Conservation (phyloP, 2,797 vertebrate genomes). For the Hirundo rustica region DNA sequence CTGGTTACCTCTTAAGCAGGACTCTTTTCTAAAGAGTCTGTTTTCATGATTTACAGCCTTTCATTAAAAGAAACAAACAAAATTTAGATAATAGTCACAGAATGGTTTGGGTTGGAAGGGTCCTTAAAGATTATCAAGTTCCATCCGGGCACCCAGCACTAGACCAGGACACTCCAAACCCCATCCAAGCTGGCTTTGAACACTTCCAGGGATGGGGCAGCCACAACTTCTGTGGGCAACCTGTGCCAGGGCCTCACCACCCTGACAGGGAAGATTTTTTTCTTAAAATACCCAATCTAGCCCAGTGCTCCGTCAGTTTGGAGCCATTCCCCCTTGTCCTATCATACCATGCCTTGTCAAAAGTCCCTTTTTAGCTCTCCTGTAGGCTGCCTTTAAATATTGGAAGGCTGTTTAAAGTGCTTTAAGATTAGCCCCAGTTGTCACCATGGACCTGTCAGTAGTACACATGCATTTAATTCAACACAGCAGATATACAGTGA, state of each 20-base stretch:
- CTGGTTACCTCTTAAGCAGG: background rate
- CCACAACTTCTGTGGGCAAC: background rate
- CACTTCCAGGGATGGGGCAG: background rate
- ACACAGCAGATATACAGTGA: slow-evolving; percentile 61
- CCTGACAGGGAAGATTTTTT: background rate
- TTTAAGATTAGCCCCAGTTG: slow-evolving; percentile 23
- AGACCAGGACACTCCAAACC: too few species aligned
- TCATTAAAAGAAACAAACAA: background rate
- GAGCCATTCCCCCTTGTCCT: background rate
- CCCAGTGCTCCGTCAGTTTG: background rate
- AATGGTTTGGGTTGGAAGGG: background rate
- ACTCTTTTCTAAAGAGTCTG: background rate
- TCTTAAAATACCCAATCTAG: background rate
- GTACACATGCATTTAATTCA: slow-evolving; percentile 31
- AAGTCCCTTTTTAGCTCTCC: background rate
- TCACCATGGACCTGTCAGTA: slow-evolving; percentile 52
- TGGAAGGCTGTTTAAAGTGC: background rate
- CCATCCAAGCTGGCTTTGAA: rapidly evolving
- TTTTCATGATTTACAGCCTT: background rate
- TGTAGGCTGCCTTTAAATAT: background rate
- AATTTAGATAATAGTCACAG: slow-evolving; percentile 10
- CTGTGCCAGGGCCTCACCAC: background rate
- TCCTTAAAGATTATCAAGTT: background rate
- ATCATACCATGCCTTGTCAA: background rate
- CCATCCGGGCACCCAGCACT: background rate